A percentile compares a stretch with the other conserved stretches of the same genome.
phyloP scores from a whole-genome alignment of 2,888 invertebrate species.

The Petrophora chlorosata region DNA sequence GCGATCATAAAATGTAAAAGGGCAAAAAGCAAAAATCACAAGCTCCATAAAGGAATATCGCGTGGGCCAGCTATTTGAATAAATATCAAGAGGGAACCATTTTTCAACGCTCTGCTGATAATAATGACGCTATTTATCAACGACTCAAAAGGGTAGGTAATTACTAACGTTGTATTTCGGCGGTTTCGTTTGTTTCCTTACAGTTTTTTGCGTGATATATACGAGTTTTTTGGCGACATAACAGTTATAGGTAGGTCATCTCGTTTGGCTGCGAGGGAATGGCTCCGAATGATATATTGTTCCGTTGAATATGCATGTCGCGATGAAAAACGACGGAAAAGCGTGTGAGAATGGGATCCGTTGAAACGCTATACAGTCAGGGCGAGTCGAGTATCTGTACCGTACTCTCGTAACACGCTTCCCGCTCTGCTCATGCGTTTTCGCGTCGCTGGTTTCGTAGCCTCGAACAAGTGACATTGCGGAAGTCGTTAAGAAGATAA shows the following conservation, averaged over 20 bases:
- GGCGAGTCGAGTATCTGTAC: conserved; percentile 1
- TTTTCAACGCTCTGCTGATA: conserved; percentile 76
- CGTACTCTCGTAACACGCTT: conserved; percentile 22
- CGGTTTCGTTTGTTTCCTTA: conserved; percentile 75
- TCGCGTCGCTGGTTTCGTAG: conserved; percentile 28
- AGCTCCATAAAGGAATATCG: conserved; percentile 62
- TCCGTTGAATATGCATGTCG: conserved; percentile 82
- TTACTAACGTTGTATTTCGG: conserved; percentile 77
- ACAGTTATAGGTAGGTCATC: conserved; percentile 73
- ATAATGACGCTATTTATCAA: conserved; percentile 82
- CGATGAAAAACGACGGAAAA: conserved; percentile 80
- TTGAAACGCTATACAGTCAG: conserved; percentile 16
- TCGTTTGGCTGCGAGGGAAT: conserved; percentile 67
- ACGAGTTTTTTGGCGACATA: conserved; percentile 59
- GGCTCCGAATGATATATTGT: conserved; percentile 78
- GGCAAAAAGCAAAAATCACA: conserved; percentile 50
- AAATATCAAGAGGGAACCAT: conserved; percentile 74
- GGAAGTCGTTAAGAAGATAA: conserved; percentile 79
- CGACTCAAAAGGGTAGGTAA: conserved; percentile 77
- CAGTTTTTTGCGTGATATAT: conserved; percentile 67
- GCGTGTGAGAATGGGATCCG: conserved; percentile 54
- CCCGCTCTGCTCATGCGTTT: too few species aligned
- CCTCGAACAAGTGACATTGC: conserved; percentile 59
- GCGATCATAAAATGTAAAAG: conserved; percentile 44
- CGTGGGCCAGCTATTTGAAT: conserved; percentile 70